These are phyloP conservation scores for Archilochus colubris DNA, from an alignment of 2,113 vertebrate genomes.

Conservation along the genomic window DNA sequence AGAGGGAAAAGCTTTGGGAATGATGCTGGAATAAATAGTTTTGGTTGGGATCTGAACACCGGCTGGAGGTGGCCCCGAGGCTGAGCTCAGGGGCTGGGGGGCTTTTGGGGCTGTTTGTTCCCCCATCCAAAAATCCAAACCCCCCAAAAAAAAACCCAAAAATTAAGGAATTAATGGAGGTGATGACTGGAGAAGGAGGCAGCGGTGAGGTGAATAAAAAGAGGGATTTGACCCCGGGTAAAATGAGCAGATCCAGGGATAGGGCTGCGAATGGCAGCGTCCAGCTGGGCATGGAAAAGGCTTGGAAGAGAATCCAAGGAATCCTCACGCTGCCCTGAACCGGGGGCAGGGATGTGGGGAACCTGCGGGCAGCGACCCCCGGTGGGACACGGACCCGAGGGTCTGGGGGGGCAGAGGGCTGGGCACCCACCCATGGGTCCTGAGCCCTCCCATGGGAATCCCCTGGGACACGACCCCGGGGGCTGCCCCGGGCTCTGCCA, in stretches of 20 bases:
- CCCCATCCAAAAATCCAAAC: neutral
- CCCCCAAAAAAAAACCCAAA: too few species aligned
- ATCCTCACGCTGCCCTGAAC: fast-evolving
- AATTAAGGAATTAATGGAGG: neutral
- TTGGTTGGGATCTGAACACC: fast-evolving
- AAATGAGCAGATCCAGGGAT: neutral
- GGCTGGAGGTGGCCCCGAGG: neutral
- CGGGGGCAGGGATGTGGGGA: fast-evolving
- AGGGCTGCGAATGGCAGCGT: neutral
- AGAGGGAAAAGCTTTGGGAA: neutral
- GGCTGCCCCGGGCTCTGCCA: too few species aligned
- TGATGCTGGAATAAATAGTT: neutral
- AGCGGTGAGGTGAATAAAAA: fast-evolving
- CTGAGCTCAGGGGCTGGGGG: neutral
- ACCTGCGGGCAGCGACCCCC: fast-evolving
- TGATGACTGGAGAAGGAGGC: neutral
- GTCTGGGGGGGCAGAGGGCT: too few species aligned
- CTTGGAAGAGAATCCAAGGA: neutral
- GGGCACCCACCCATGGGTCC: too few species aligned
- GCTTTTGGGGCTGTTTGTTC: neutral
- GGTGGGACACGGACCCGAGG: too few species aligned
- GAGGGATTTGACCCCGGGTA: neutral
- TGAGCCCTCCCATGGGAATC: too few species aligned
- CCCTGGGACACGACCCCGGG: too few species aligned
- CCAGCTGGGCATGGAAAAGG: neutral